Base-by-base conservation (phyloP, 2,113 vertebrate genomes). In the Colistium nudipinnis region DNA sequence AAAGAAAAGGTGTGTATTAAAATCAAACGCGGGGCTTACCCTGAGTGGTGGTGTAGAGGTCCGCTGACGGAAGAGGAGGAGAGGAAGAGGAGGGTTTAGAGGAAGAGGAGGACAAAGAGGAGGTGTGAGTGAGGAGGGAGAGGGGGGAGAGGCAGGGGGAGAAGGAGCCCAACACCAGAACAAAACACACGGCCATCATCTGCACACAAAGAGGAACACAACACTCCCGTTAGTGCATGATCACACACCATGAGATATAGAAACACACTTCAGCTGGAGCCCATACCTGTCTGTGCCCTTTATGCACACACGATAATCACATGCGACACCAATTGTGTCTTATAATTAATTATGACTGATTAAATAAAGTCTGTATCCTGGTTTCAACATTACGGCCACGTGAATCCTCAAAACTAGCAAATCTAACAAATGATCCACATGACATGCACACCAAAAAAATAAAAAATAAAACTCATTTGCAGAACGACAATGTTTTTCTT, bases 121-220 rank as follows among this genome's bases (percentile, higher is more conserved):
- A 64, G 45, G 73, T 17, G 27, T 85, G 81, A 44, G 60, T 24
- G 83, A 93, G 51, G 61, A 95, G 90, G 80, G 96, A 97, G 88
- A 98, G 95, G 81, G 95, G 94, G 1, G 97, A 95, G 82, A 97
- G 91, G 91, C 96, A 97, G 56, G 97, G 96, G 81, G 96, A 93
- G 35, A 99, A 90, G 79, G 96, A 96, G 83, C 98, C 97, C 90
- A 99, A 92, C 88, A 98, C 96, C 90, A 99, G 93, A 73, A 99
- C 92, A 0, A 99, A 99, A 88, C 98, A 99, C 90, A 99, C 75
- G 62, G 91, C 96, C 90, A 98, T 93, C 90, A 99, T 96, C 98
- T 99, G 92, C 49, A 69, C 35, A 62, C 35, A 81, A 35, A 76
- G 25, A 39, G 48, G 0, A 80, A 66, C 57, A 71, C 24, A 39